These are phyloP conservation scores for Caenorhabditis zanzibari DNA, from an alignment of 2,888 invertebrate genomes.

Conservation along the genomic window DNA sequence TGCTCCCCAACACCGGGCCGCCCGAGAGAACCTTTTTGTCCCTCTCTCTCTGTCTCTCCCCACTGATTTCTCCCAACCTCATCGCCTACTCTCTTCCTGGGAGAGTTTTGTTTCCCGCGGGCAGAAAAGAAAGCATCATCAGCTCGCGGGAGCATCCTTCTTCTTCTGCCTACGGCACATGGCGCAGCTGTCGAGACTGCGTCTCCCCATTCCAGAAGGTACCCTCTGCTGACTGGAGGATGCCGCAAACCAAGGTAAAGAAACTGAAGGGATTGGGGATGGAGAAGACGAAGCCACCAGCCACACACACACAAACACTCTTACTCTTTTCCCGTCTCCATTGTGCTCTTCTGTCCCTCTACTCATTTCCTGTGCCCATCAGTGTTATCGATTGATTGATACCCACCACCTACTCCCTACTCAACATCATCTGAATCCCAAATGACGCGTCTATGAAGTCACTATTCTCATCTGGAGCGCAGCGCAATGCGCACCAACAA, in stretches of 20 bases:
- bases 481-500: constrained; percentile 56
- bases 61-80: neutral
- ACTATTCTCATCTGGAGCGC: constrained; percentile 58
- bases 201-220: constrained; percentile 36
- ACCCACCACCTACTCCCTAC: too few species aligned
- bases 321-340: constrained; percentile 35
- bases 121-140: neutral
- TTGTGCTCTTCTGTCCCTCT: constrained; percentile 16
- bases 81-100: constrained; percentile 18
- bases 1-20: constrained; percentile 36
- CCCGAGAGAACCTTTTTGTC: constrained; percentile 40
- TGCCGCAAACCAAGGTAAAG: constrained; percentile 62
- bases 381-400: constrained; percentile 10
- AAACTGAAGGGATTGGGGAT: constrained; percentile 50
- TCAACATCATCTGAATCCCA: neutral
- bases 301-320: constrained; percentile 43
- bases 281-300: constrained; percentile 33
- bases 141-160: constrained; percentile 39
- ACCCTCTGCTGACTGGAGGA: neutral
- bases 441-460: constrained; percentile 64
- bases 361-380: constrained; percentile 16
- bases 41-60: constrained; percentile 4
- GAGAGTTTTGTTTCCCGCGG: constrained; percentile 47
- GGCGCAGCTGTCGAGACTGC: constrained; percentile 63
- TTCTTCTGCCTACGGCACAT: constrained; percentile 51